Base-by-base conservation (phyloP, 2,113 vertebrate species). In the Columbina picui region DNA sequence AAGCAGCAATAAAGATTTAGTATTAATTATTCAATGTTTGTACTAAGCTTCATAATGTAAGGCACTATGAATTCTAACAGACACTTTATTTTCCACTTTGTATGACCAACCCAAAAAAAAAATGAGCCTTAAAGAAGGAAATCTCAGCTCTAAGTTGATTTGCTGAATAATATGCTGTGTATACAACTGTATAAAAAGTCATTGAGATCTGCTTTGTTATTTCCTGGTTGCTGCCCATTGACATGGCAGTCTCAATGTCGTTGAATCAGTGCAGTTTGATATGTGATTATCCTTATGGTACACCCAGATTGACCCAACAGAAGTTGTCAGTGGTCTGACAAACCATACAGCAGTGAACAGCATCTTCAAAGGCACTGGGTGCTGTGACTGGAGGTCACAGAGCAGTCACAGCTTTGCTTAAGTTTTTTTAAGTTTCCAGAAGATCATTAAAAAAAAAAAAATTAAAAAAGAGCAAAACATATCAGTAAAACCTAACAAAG, bases 11-110 rank as follows among this genome's bases (percentile, higher is more conserved):
- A 69, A 94, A 89, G 16, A 90, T 19, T 84, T 57, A 61, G 43
- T 29, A 84, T 36, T 84, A 90, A 78, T 64, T 79, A 92, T 82
- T 71, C 83, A 73, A 43, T 65, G 26, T 63, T 76, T 91, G 29
- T 49, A 65, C 61, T 67, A 55, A 45, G 27, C 36, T 80, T 70
- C 78, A 60, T 63, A 85, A 82, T 6, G 22, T 56, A 61, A 85
- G 36, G n/a, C 1, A 10, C 10, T 61, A 75, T 23, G 50, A 95
- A 73, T 77, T 87, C 43, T 56, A 91, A 83, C 16, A 43, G 29
- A 6, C 19, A 70, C 88, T 83, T 92, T 65, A 53, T 77, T 86
- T 88, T 67, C 20, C 21, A 70, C 27, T 26, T 74, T 50, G 19
- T 50, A 53, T 25, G 26, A n/a, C 29, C 9, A 80, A 57, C 4